phyloP scores from a whole-genome alignment of 2,113 vertebrate genomes.

The Myxocyprinus asiaticus region DNA sequence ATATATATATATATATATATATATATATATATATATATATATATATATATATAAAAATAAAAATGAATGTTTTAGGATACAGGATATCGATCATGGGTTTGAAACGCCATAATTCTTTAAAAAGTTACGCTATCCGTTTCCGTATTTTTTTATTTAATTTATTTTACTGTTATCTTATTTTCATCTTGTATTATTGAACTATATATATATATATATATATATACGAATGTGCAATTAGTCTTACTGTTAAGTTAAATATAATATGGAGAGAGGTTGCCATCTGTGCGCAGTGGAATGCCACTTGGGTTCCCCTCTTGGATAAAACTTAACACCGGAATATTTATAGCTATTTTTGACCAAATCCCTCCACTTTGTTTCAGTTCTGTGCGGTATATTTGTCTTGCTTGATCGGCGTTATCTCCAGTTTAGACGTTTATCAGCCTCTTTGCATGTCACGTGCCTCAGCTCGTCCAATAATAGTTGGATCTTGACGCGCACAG shows the following conservation, averaged over 20 bases:
- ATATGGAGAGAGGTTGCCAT: background rate
- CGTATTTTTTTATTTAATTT: too few relatives aligned
- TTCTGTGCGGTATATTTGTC: background rate
- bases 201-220: background rate
- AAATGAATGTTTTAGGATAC: too few relatives aligned
- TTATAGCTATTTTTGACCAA: constrained; percentile 19
- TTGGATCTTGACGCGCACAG: constrained; percentile 78
- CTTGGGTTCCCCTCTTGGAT: constrained; percentile 14
- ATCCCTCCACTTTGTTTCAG: constrained; percentile 40
- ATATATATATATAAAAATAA: too few relatives aligned
- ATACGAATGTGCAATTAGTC: background rate
- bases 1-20: too few relatives aligned
- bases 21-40: too few relatives aligned
- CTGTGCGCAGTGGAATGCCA: background rate
- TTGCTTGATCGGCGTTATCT: constrained; percentile 73
- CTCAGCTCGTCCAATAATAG: constrained; percentile 83
- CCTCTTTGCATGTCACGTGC: constrained; percentile 97
- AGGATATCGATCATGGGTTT: background rate
- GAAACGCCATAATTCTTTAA: too few relatives aligned
- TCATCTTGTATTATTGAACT: background rate
- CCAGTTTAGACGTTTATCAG: constrained; percentile 79
- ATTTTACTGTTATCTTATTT: background rate
- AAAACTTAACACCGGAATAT: constrained; percentile 4
- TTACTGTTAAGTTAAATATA: background rate
- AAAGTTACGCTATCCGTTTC: too few relatives aligned